Conservation (phyloP, 1,140 invertebrate genomes). For the Mactra quadrangularis region DNA sequence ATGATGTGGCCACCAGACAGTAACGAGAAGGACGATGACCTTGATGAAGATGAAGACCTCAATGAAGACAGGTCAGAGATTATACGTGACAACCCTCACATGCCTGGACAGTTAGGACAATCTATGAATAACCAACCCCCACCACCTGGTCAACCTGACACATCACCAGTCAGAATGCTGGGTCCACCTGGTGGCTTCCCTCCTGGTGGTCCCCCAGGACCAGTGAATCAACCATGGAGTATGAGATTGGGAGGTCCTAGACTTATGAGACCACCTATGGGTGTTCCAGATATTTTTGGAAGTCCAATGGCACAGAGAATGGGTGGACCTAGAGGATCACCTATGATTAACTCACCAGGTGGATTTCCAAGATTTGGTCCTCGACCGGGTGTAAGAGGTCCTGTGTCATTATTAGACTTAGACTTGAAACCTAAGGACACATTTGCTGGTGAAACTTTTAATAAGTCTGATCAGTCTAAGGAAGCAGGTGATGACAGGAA, state of each 20-base stretch:
- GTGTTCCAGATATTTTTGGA: constrained; percentile 31
- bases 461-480: constrained; percentile 16
- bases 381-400: constrained; percentile 33
- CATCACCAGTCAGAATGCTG: constrained; percentile 15
- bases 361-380: constrained; percentile 41
- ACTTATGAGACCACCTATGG: constrained; percentile 22
- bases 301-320: constrained; percentile 52
- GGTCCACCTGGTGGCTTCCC: constrained; percentile 24
- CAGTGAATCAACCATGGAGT: constrained; percentile 16
- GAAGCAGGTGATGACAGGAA: constrained; percentile 15
- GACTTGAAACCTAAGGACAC: constrained; percentile 55
- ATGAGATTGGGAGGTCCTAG: constrained; percentile 29
- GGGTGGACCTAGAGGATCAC: constrained; percentile 57
- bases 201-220: constrained; percentile 44
- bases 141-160: constrained; percentile 9
- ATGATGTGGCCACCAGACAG: constrained; percentile 58
- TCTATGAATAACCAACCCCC: neutral
- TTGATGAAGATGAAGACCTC: constrained; percentile 47
- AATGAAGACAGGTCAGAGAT: constrained; percentile 36
- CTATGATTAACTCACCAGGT: constrained; percentile 31
- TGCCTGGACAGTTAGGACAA: constrained; percentile 23
- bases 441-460: constrained; percentile 54
- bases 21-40: constrained; percentile 55
- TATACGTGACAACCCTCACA: neutral
- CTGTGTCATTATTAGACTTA: constrained; percentile 59